phyloP scores from a whole-genome alignment of 2,113 vertebrate species.

The Plectropomus leopardus region DNA sequence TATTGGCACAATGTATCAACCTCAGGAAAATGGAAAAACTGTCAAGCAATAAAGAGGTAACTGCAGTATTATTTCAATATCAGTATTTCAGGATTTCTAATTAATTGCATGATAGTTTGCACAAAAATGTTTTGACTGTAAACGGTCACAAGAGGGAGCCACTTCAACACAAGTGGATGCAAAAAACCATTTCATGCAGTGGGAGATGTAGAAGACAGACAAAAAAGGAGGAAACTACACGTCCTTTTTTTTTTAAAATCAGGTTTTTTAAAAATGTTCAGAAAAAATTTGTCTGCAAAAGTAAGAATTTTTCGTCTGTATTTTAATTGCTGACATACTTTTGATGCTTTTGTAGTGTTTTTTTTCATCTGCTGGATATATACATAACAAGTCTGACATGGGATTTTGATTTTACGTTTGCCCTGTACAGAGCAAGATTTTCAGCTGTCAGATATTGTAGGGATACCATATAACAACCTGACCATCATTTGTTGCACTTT shows the following conservation, averaged over 20 bases:
- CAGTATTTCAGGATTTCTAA: not conserved
- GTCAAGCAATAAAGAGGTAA: not conserved
- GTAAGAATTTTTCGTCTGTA: not conserved
- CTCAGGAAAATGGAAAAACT: not conserved
- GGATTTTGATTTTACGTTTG: no score
- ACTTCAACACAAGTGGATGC: not conserved
- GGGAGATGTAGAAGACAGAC: not conserved
- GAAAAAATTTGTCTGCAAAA: not conserved
- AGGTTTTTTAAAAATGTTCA: not conserved
- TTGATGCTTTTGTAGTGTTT: not conserved
- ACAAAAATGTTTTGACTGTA: not conserved
- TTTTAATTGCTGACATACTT: not conserved
- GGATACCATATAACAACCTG: no score
- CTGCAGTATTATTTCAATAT: no score
- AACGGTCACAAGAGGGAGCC: conserved; percentile 19
- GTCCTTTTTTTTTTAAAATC: no score
- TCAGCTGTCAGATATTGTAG: no score
- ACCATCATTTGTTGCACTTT: not conserved
- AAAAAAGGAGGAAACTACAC: no score
- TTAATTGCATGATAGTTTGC: not conserved
- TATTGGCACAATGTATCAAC: not conserved
- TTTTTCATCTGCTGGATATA: no score
- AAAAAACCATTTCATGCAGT: not conserved
- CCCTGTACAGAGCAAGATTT: no score
- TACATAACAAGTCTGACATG: no score